Evolutionary conservation across 2,888 invertebrate genomes (phyloP), one percentile per base, ranked within the genome.

Genomic region (Eupithecia subfuscata): DNA sequence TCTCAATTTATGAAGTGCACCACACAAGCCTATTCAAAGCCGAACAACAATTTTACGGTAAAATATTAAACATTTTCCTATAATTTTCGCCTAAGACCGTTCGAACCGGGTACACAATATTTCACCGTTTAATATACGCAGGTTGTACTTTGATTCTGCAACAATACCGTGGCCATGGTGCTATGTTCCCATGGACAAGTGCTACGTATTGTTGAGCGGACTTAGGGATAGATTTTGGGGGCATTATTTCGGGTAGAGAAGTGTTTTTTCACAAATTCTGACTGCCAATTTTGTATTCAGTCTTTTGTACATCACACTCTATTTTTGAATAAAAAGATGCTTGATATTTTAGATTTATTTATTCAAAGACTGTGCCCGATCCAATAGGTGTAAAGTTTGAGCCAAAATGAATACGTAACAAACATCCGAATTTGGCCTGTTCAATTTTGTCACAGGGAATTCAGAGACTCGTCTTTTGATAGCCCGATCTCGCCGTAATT

Each of bases 171-270:
- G 83, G 84, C 82, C 84, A 84, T 86, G 84, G 87, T 84, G 87
- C 86, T 85, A 83, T 83, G 83, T 92, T 92, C 92, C 87, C 92
- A 90, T 89, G 90, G 91, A 90, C 92, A 92, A 92, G 92, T 92
- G 91, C 89, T 40, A 75, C 25, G 34, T 22, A 84, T 25, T 22
- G 30, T 5, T 70, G 60, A 22, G 60, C 16, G 77, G 56, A 77
- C 5, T 22, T 4, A 74, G 77, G 74, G 14, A 9, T 60, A 12
- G 14, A 12, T 12, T 25, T 12, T 3, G 14, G 43, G 75, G 70
- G 60, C 40, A 12, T 45, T 34, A 7, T 16, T 65, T 40, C 16
- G 16, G 52, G 1, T 52, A n/a, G 52, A 11, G n/a, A 52, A 52
- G 52, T n/a, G n/a, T 52, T 16, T 30, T 30, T n/a, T 48, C n/a